Evolutionary conservation across 2,113 vertebrate species (phyloP).

Genomic region (Cygnus buccinator): DNA sequence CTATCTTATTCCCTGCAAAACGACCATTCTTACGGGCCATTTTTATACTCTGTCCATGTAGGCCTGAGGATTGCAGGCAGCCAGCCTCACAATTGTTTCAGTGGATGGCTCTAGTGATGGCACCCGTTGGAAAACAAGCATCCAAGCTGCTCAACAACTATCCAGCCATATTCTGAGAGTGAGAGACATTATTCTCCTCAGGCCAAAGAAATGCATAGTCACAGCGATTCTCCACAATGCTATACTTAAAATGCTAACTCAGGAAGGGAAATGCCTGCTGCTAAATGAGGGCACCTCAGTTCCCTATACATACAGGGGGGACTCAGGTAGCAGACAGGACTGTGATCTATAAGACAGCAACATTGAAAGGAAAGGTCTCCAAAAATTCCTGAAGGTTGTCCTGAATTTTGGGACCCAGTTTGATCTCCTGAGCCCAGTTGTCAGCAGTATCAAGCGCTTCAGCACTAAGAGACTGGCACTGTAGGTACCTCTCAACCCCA

Average conservation of each 20-base stretch:
- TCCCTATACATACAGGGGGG: neutral
- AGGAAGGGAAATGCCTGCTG: neutral
- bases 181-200: neutral
- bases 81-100: neutral
- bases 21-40: neutral
- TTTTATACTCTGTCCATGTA: neutral
- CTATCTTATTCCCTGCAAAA: neutral
- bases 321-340: neutral
- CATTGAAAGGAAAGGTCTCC: neutral
- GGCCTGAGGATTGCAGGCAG: neutral
- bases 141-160: neutral
- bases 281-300: neutral
- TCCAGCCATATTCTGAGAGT: neutral
- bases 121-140: neutral
- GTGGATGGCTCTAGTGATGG: neutral
- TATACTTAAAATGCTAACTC: neutral
- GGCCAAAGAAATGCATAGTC: neutral
- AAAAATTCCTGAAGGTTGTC: neutral
- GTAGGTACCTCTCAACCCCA: neutral
- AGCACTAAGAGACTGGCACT: neutral
- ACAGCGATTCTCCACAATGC: neutral
- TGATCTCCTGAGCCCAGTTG: too few species aligned
- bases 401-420: neutral
- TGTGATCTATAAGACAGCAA: fast-evolving
- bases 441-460: neutral